Evolutionary conservation across 2,113 vertebrate genomes (phyloP).

Genomic region (Mesoclemmys tuberculata): DNA sequence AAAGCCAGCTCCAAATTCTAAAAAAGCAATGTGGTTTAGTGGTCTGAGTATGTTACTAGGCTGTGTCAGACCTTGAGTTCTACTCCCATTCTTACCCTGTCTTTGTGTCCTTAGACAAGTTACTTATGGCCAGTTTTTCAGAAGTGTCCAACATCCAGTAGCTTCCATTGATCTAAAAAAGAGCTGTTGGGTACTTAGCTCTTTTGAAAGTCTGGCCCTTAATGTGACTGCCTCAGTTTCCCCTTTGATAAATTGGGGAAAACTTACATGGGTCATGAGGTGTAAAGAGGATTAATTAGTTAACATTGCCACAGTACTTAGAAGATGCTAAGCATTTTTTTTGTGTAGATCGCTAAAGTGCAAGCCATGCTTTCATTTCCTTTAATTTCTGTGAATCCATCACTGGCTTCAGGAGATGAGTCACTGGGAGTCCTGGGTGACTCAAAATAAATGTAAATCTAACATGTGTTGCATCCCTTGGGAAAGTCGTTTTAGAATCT

Average conservation of each 20-base stretch:
- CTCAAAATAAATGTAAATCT: neutral
- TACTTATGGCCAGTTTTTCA: neutral
- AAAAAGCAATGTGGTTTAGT: neutral
- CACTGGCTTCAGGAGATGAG: neutral
- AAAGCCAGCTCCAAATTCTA: neutral
- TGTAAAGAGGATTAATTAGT: neutral
- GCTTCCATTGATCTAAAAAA: neutral
- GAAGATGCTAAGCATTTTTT: neutral
- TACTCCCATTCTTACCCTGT: neutral
- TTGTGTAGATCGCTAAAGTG: neutral
- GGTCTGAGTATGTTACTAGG: neutral
- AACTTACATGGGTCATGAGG: neutral
- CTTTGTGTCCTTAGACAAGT: neutral
- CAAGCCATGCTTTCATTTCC: neutral
- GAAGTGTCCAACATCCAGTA: neutral
- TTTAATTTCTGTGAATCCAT: neutral
- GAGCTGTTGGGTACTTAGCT: neutral
- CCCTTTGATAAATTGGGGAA: neutral
- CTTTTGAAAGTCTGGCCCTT: neutral
- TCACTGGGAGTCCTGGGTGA: neutral
- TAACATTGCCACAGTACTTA: neutral
- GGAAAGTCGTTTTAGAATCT: neutral
- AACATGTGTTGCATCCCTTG: neutral
- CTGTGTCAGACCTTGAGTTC: neutral
- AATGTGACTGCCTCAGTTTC: neutral